Evolutionary conservation across 2,797 vertebrate species (phyloP).

Genomic region (Hypotaenidia philippensis): DNA sequence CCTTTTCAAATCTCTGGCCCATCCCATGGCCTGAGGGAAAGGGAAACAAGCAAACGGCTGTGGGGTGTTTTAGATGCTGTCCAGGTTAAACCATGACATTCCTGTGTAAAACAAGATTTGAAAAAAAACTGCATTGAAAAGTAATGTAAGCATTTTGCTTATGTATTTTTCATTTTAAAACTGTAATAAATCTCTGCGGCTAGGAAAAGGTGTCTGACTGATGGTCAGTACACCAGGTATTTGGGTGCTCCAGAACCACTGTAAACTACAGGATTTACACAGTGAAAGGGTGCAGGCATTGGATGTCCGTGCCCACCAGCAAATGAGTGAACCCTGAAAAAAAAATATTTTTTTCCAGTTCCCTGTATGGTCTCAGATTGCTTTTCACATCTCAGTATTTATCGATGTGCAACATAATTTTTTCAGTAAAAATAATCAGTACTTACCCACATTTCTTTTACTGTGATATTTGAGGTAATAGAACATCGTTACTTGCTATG

Average conservation of each 20-base stretch:
- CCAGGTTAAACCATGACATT: too few species aligned
- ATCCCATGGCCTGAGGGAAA: too few species aligned
- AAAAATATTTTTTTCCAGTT: neutral
- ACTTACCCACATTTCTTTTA: slow-evolving; percentile 7
- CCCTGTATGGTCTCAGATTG: neutral
- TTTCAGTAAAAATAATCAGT: neutral
- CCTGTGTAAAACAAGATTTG: neutral
- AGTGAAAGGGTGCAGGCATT: neutral
- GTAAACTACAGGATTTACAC: neutral
- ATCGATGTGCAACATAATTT: neutral
- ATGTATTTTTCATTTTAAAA: neutral
- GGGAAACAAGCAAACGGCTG: too few species aligned
- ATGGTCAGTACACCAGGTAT: neutral
- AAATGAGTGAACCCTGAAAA: neutral
- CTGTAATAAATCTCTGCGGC: neutral
- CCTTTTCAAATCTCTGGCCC: too few species aligned
- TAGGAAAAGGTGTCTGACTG: neutral
- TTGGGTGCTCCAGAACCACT: neutral
- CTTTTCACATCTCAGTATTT: neutral
- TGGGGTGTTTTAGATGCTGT: too few species aligned
- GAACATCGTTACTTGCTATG: neutral
- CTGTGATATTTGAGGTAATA: neutral
- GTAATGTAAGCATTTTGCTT: neutral
- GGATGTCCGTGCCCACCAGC: neutral
- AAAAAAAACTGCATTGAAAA: neutral